These are phyloP conservation scores for Heteromyza rotundicornis DNA, from an alignment of 2,888 invertebrate species.

Conservation along the genomic window DNA sequence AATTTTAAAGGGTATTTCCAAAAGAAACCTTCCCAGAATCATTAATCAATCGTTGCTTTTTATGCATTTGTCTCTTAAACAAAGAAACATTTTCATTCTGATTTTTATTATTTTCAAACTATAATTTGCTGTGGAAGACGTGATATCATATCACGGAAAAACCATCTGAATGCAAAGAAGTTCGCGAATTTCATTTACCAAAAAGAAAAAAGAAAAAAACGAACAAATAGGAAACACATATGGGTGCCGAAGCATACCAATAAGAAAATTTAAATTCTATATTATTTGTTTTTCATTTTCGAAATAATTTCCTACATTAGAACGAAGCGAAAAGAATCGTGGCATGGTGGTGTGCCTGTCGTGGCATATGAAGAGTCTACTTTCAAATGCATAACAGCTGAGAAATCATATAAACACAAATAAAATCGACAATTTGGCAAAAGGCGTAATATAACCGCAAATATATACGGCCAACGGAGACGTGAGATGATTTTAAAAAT, in stretches of 20 bases:
- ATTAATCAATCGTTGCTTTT: too few relatives aligned
- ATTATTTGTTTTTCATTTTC: conserved; percentile 38
- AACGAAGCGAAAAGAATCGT: conserved; percentile 45
- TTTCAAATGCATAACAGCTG: conserved; percentile 56
- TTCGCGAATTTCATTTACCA: neutral
- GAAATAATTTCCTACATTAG: conserved; percentile 53
- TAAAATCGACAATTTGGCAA: conserved; percentile 56
- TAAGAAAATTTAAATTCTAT: too few relatives aligned
- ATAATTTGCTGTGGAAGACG: neutral
- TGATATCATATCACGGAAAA: conserved; percentile 39
- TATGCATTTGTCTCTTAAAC: too few relatives aligned
- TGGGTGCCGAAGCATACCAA: too few relatives aligned
- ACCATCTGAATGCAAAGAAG: neutral
- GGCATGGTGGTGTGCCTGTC: conserved; percentile 45
- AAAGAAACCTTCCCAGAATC: too few relatives aligned
- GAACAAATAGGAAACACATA: conserved; percentile 44
- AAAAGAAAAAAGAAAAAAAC: conserved; percentile 12
- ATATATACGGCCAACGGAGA: conserved; percentile 49
- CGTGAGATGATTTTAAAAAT: conserved; percentile 50
- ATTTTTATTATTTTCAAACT: too few relatives aligned
- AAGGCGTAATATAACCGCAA: conserved; percentile 47
- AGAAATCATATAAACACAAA: conserved; percentile 57
- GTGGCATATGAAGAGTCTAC: conserved; percentile 32
- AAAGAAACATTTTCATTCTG: too few relatives aligned
- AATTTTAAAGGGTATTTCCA: too few relatives aligned